Evolutionary conservation across 35 echinoderm and acorn worm species (phyloP).

Genomic region (Anneissia japonica): DNA sequence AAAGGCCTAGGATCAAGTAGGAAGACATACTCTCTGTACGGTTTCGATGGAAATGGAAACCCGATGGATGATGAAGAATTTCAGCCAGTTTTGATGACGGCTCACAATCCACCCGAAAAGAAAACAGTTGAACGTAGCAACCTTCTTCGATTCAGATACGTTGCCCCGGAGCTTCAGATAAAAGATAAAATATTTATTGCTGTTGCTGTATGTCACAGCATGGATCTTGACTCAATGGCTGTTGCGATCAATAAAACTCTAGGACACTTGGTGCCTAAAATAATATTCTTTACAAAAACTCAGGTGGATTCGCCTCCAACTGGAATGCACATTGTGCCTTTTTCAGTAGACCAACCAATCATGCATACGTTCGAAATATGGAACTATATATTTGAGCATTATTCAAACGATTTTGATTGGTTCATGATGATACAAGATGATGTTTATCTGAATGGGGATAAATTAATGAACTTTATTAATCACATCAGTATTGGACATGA

Average conservation of each 20-base stretch:
- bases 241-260: slow-evolving; percentile 94
- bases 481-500: slow-evolving; percentile 85
- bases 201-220: slow-evolving; percentile 61
- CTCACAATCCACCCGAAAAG: slow-evolving; percentile 61
- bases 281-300: slow-evolving; percentile 71
- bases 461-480: slow-evolving; percentile 68
- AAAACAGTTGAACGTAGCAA: slow-evolving; percentile 47
- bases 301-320: slow-evolving; percentile 36
- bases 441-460: slow-evolving; percentile 68
- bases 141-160: slow-evolving; percentile 69
- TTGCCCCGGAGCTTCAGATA: slow-evolving; percentile 68
- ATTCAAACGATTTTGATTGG: slow-evolving; percentile 81
- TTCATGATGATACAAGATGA: slow-evolving; percentile 80
- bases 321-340: slow-evolving; percentile 57
- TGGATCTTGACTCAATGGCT: slow-evolving; percentile 68
- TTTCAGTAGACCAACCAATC: slow-evolving; percentile 63
- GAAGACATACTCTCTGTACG: slow-evolving; percentile 70
- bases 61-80: slow-evolving; percentile 78
- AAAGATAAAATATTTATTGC: slow-evolving; percentile 94
- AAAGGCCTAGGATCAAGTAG: slow-evolving; percentile 50
- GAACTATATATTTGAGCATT: slow-evolving; percentile 85
- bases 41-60: slow-evolving; percentile 75
- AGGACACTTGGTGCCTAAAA: slow-evolving; percentile 60
- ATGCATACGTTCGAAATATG: slow-evolving; percentile 72
- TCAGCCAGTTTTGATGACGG: slow-evolving; percentile 74